Percentiles rank a stretch among this genome's conserved stretches.
These are phyloP conservation scores for Uloborus plumipes DNA, from an alignment of 2,888 invertebrate genomes.

Conservation along the genomic window DNA sequence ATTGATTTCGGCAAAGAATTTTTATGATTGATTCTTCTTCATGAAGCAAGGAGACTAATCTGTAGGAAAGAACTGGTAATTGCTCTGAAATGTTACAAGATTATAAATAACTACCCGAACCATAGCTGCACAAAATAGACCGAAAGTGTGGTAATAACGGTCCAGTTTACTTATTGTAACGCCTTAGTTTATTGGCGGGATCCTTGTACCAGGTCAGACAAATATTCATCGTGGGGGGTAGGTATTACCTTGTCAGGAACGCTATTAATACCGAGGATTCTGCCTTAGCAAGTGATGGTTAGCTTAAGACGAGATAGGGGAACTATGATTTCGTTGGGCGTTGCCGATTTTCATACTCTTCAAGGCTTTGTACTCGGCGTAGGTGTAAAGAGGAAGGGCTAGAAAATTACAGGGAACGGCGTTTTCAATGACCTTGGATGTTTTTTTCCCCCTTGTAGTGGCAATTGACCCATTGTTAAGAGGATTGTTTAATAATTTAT, in stretches of 20 bases:
- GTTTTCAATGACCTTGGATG: constrained; percentile 12
- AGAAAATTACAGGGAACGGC: constrained; percentile 36
- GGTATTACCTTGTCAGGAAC: constrained; percentile 17
- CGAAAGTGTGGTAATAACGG: constrained; percentile 7
- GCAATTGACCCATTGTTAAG: too few species aligned
- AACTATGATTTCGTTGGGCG: constrained; percentile 44
- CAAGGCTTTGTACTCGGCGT: constrained; percentile 31
- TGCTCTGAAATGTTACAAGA: neutral
- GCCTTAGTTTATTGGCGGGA: constrained; percentile 20
- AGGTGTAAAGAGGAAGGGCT: constrained; percentile 39
- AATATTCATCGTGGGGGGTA: constrained; percentile 40
- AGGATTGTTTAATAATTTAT: too few species aligned
- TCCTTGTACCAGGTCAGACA: constrained; percentile 8
- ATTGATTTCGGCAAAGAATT: neutral
- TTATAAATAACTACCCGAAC: neutral
- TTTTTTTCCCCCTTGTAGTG: neutral
- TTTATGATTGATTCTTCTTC: neutral
- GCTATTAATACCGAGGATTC: constrained; percentile 33
- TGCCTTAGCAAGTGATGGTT: constrained; percentile 17
- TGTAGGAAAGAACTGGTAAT: constrained; percentile 3
- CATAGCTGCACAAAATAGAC: neutral
- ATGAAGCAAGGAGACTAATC: neutral
- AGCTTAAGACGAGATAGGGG: constrained; percentile 16
- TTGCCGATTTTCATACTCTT: constrained; percentile 11
- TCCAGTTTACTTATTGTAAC: constrained; percentile 11